phyloP scores from a whole-genome alignment of 1,140 invertebrate species.

The Bombus balteatus region DNA sequence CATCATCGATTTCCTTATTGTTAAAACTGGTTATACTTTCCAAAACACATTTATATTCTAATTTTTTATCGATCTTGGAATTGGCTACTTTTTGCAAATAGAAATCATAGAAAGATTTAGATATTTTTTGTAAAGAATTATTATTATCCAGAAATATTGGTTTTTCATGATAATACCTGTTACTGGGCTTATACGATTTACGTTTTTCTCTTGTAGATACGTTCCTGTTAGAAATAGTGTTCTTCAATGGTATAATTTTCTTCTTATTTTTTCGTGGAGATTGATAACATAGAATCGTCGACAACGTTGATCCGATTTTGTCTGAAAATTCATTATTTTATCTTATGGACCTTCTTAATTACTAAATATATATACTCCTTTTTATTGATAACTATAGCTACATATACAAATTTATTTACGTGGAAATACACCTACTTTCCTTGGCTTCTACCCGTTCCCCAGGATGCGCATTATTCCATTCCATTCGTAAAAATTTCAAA shows the following conservation, averaged over 20 bases:
- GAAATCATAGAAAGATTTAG: not conserved
- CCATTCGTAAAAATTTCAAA: slow-evolving; percentile 80
- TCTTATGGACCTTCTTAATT: no score
- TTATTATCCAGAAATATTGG: slow-evolving; percentile 22
- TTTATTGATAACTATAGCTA: not conserved
- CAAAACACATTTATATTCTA: not conserved
- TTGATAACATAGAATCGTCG: slow-evolving; percentile 73
- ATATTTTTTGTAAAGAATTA: slow-evolving; percentile 4
- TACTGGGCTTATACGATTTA: slow-evolving; percentile 71
- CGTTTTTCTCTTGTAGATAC: slow-evolving; percentile 56
- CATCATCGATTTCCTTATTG: not conserved
- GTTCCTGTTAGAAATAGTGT: slow-evolving; percentile 37
- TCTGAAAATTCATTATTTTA: slow-evolving; percentile 34
- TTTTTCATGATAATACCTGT: slow-evolving; percentile 68
- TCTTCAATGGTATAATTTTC: slow-evolving; percentile 14
- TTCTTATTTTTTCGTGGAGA: slow-evolving; percentile 42
- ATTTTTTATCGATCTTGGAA: not conserved
- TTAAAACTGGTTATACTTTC: not conserved
- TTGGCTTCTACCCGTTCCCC: slow-evolving; percentile 59
- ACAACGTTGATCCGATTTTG: slow-evolving; percentile 67
- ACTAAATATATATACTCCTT: not conserved
- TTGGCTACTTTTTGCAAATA: slow-evolving; percentile 9
- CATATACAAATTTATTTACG: not conserved
- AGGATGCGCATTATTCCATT: slow-evolving; percentile 78
- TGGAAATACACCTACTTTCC: slow-evolving; percentile 32